Evolutionary conservation across 2,113 vertebrate genomes (phyloP).

Genomic region (Tretioscincus oriximinensis): DNA sequence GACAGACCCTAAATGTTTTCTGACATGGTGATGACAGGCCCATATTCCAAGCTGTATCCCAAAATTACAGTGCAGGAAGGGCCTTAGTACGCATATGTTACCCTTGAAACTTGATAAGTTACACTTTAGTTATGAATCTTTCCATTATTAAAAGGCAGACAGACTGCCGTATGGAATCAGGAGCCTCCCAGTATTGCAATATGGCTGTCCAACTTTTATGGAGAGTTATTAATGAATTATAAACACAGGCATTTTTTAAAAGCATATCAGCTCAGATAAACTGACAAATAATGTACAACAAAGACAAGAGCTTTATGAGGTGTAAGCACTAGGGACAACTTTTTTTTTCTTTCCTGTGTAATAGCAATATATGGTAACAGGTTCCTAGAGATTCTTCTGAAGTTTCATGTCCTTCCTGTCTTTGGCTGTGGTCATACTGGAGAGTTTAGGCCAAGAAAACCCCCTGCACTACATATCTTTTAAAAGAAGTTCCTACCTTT

Average conservation of each 20-base stretch:
- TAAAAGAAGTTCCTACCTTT: too few species aligned
- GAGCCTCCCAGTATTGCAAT: slow-evolving; percentile 21
- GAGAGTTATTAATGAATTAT: slow-evolving; percentile 19
- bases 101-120: background rate
- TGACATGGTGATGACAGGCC: too few species aligned
- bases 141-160: slow-evolving; percentile 28
- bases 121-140: slow-evolving; percentile 10
- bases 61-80: too few species aligned
- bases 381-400: too few species aligned
- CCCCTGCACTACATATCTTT: too few species aligned
- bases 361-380: background rate
- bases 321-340: background rate
- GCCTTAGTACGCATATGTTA: background rate
- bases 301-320: background rate
- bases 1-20: too few species aligned
- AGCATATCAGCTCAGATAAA: slow-evolving; percentile 15
- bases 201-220: slow-evolving; percentile 22
- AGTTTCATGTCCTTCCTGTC: too few species aligned
- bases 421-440: too few species aligned
- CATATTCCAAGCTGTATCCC: too few species aligned
- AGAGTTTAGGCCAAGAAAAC: too few species aligned
- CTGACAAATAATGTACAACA: slow-evolving; percentile 5
- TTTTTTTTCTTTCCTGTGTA: background rate
- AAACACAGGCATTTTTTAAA: slow-evolving; percentile 8
- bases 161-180: slow-evolving; percentile 4